Evolutionary conservation across 2,113 vertebrate species (phyloP).

Genomic region (Desmodus rotundus): DNA sequence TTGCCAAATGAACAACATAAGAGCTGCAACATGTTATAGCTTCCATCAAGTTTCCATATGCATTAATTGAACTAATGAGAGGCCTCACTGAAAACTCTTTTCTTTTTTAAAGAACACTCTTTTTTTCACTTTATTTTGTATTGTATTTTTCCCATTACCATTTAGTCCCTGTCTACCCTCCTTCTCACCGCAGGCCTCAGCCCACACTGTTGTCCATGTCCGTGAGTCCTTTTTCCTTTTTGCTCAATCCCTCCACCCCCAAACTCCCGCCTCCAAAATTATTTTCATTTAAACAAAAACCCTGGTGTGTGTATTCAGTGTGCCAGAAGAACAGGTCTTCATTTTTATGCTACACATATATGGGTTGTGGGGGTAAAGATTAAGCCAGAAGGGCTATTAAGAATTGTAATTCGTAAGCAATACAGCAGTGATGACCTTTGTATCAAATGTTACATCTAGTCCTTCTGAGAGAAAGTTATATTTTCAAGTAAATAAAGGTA

Average conservation of each 20-base stretch:
- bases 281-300: constrained; percentile 44
- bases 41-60: background rate
- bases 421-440: constrained; percentile 35
- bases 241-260: too few relatives aligned
- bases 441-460: constrained; percentile 43
- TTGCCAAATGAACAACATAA: background rate
- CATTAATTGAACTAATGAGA: background rate
- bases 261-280: background rate
- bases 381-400: constrained; percentile 33
- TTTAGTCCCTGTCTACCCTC: too few relatives aligned
- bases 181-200: too few relatives aligned
- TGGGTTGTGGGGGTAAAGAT: background rate
- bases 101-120: background rate
- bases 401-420: background rate
- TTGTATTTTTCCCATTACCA: too few relatives aligned
- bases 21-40: background rate
- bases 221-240: too few relatives aligned
- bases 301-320: background rate
- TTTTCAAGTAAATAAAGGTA: constrained; percentile 41
- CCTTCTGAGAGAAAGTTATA: constrained; percentile 34
- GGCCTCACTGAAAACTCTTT: constrained; percentile 18
- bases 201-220: too few relatives aligned
- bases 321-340: constrained; percentile 26
- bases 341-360: background rate
- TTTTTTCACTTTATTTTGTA: too few relatives aligned